Evolutionary conservation across 2,113 vertebrate genomes (phyloP), one percentile per base, ranked within the genome.

Genomic region (Piprites chloris): DNA sequence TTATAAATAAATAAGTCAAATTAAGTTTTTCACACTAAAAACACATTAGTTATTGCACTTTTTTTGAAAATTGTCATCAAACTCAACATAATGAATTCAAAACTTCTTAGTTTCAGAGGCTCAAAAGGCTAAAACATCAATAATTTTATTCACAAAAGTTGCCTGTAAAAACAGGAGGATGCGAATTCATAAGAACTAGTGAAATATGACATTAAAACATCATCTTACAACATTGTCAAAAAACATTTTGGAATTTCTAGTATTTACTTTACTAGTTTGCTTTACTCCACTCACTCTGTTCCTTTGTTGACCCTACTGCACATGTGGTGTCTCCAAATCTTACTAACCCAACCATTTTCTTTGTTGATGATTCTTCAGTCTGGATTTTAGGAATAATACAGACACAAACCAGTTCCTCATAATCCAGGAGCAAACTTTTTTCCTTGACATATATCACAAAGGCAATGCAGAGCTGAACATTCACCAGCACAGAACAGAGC

Each of bases 11-110:
- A 68, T 21, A 80, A 28, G 8, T 39, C 67, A 94, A 95, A 95
- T 95, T 87, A 89, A 24, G 7, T 68, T 94, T 95, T 53, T 93
- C 28, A 83, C 87, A 28, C 92, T 91, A 93, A 94, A 91, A 86
- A 74, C 65, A 35, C 16, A 41, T 66, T 93, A 69, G 39, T 74
- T 95, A 61, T 82, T 79, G 19, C 5, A 89, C 82, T 97, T 89
- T 33, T 91, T 87, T 87, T 39, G 77, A 94, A 68, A 85, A 84
- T 28, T 93, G 18, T 95, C 39, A 89, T 81, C 30, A 59, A 23
- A 17, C 28, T 59, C 81, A 90, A 71, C 50, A 71, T 77, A 56
- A 72, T 88, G 76, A 93, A 90, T 87, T 77, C 66, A 85, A 49
- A 94, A 56, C 4, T 37, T 63, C 32, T 82, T 83, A 27, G 16